Conservation (phyloP, 2,113 vertebrate genomes). For the Marcusenius ussheri region DNA sequence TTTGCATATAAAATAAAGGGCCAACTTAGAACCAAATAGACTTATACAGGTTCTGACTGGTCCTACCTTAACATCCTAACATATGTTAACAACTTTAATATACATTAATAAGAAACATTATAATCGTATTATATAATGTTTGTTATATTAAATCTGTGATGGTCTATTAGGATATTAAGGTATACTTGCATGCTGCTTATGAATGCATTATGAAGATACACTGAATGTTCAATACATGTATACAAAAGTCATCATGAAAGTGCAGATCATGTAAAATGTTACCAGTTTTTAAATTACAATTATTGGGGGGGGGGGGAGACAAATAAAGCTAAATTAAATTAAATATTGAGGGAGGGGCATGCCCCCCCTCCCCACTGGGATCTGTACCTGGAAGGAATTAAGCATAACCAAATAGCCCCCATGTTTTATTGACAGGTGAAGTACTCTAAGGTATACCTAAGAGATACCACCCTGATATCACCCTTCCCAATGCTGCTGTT, state of each 20-base stretch:
- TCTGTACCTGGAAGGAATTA: not conserved
- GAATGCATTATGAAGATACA: not conserved
- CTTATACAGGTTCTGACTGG: no score
- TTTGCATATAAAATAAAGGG: no score
- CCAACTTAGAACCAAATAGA: no score
- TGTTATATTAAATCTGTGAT: not conserved
- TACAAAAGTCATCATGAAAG: not conserved
- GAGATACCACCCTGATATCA: slow-evolving; percentile 82
- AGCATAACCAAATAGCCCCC: not conserved
- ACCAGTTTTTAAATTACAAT: not conserved
- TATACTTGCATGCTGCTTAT: not conserved
- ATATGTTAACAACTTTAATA: not conserved
- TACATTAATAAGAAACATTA: not conserved
- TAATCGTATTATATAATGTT: not conserved
- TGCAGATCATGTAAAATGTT: not conserved
- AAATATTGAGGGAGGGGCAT: not conserved
- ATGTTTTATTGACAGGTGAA: slow-evolving; percentile 68
- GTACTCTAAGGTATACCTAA: slow-evolving; percentile 82
- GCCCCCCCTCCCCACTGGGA: not conserved
- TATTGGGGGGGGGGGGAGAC: no score
- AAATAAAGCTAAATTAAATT: not conserved
- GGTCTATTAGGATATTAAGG: not conserved
- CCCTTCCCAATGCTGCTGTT: slow-evolving; percentile 92
- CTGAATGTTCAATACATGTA: not conserved
- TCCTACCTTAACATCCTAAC: no score